Base-by-base conservation (phyloP, 2,888 invertebrate species). In the Cantharis rustica region DNA sequence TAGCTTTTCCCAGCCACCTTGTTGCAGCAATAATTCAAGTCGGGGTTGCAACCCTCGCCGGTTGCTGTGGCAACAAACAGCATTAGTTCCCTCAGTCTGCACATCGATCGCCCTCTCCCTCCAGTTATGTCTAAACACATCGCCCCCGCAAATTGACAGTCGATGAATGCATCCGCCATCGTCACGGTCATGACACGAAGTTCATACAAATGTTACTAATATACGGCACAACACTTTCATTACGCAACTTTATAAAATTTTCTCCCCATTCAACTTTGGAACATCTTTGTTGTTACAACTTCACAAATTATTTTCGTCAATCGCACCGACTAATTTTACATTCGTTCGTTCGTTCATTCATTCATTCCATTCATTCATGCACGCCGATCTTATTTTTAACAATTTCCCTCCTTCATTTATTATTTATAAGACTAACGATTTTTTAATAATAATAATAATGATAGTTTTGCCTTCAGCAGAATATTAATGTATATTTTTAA, bases 11-110 rank as follows among this genome's bases (percentile, higher is more conserved):
- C 81, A 81, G 84, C 82, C 85, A 86, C 86, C 86, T 86, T 87
- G 87, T 87, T 87, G 86, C 86, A 86, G 86, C 86, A 84, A 86
- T 86, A 86, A 86, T 85, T 86, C 87, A 88, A 87, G 88, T 87
- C 87, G 89, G 89, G 89, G 90, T 89, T 89, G 90, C 89, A 89
- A 88, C 88, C 87, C 87, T 86, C 86, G 82, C 81, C 82, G 80
- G 89, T 90, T 88, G 84, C 89, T 87, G 87, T 88, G 88, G 88
- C 86, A 89, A 90, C 90, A 83, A 89, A 90, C 90, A 83, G 85
- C 84, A 83, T 85, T 84, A 84, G 85, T 85, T 85, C 86, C 86
- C 86, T 84, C 85, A 83, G 85, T 84, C 85, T 83, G 85, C 84
- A 84, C 86, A 87, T 87, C 87, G 87, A 80, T 90, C 90, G 84